Percentiles rank a stretch among this genome's conserved stretches.
Conservation (phyloP, 1,140 invertebrate species). For the Drosophila insularis region DNA sequence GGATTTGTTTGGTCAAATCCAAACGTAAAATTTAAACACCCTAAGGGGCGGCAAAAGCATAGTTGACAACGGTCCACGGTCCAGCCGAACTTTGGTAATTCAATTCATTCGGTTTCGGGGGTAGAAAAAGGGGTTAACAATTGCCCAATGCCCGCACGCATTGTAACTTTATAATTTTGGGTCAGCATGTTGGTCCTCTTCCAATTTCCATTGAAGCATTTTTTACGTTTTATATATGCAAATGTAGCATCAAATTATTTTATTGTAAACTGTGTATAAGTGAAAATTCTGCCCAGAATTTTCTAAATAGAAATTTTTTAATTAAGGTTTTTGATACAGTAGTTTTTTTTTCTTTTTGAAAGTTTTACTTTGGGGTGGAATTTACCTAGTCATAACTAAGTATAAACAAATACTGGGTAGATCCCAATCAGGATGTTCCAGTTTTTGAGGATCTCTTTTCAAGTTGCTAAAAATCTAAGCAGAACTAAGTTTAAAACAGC, state of each 20-base stretch:
- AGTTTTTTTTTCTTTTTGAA: slow-evolving; percentile 11
- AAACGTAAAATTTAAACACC: slow-evolving; percentile 40
- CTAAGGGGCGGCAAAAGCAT: slow-evolving; percentile 57
- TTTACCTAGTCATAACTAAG: background rate
- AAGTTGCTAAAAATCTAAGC: too few species aligned
- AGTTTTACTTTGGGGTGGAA: background rate
- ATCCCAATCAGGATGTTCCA: too few species aligned
- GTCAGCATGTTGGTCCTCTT: slow-evolving; percentile 56
- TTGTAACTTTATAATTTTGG: slow-evolving; percentile 78
- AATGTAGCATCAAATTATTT: slow-evolving; percentile 69
- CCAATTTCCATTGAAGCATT: slow-evolving; percentile 18
- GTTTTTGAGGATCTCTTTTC: too few species aligned
- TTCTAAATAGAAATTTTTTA: slow-evolving; percentile 15
- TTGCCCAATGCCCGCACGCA: slow-evolving; percentile 40
- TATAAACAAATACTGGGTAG: too few species aligned
- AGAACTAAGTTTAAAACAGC: too few species aligned
- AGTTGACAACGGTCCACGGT: slow-evolving; percentile 36
- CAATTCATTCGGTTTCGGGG: slow-evolving; percentile 46
- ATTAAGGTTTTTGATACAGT: slow-evolving; percentile 37
- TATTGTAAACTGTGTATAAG: slow-evolving; percentile 50
- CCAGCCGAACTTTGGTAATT: slow-evolving; percentile 54
- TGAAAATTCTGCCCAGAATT: slow-evolving; percentile 46
- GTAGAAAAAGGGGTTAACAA: slow-evolving; percentile 56
- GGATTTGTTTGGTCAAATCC: slow-evolving; percentile 79
- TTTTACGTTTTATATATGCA: slow-evolving; percentile 38